Percentiles rank a stretch among this genome's conserved stretches.
These are phyloP conservation scores for Chrysolina americana DNA, from an alignment of 2,888 invertebrate genomes.

Conservation along the genomic window DNA sequence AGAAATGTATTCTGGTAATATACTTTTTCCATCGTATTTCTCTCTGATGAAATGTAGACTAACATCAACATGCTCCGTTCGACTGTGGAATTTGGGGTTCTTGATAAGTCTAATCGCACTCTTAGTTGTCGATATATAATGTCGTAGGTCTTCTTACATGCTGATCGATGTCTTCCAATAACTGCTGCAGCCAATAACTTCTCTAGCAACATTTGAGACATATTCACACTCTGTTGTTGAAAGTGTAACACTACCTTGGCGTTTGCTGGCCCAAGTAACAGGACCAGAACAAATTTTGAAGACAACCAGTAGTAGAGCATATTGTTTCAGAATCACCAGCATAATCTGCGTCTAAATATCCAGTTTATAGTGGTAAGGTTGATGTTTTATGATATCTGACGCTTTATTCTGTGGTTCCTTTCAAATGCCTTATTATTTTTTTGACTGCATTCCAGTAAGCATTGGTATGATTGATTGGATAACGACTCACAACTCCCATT, in stretches of 20 bases:
- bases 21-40: slow-evolving; percentile 6
- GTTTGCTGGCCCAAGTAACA: slow-evolving; percentile 50
- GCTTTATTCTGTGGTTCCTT: slow-evolving; percentile 22
- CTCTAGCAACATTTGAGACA: slow-evolving; percentile 51
- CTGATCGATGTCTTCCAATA: slow-evolving; percentile 15
- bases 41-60: slow-evolving; percentile 47
- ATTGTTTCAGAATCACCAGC: slow-evolving; percentile 36
- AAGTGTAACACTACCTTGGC: slow-evolving; percentile 48
- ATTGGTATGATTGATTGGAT: too few species aligned
- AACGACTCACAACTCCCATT: too few species aligned
- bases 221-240: slow-evolving; percentile 47
- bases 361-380: neutral
- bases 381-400: slow-evolving; percentile 3
- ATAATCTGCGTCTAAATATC: slow-evolving; percentile 27
- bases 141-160: slow-evolving; percentile 27
- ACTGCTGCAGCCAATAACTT: slow-evolving; percentile 47
- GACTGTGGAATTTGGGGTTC: slow-evolving; percentile 31
- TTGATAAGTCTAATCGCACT: slow-evolving; percentile 22
- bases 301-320: slow-evolving; percentile 54
- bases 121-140: slow-evolving; percentile 33
- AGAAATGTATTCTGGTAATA: slow-evolving; percentile 16
- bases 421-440: too few species aligned
- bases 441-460: too few species aligned
- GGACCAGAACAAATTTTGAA: slow-evolving; percentile 45
- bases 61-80: slow-evolving; percentile 31